Percentiles rank a stretch among this genome's conserved stretches.
Conservation (phyloP, 2,888 invertebrate genomes). For the Limnephilus rhombicus region DNA sequence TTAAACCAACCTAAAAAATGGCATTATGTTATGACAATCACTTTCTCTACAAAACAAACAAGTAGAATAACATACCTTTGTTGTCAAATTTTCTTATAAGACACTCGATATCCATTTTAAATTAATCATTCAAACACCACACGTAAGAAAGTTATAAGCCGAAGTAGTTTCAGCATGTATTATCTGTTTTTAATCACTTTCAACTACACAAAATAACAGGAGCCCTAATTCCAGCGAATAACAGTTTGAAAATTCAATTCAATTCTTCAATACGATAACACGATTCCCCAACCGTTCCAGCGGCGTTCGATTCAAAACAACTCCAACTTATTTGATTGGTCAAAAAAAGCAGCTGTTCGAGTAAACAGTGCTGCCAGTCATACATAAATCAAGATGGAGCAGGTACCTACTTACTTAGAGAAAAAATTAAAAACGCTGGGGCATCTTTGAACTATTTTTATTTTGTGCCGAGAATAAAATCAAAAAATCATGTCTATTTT, state of each 20-base stretch:
- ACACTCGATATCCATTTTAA: slow-evolving; percentile 53
- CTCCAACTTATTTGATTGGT: slow-evolving; percentile 31
- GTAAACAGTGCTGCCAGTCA: not conserved
- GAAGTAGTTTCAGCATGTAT: slow-evolving; percentile 26
- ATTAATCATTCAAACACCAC: not conserved
- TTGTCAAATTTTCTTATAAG: slow-evolving; percentile 59
- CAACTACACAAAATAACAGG: not conserved
- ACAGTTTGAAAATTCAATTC: not conserved
- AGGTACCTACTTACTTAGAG: not conserved
- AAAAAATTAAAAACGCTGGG: not conserved
- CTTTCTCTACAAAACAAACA: not conserved
- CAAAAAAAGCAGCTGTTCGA: not conserved
- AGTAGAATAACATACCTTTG: slow-evolving; percentile 43
- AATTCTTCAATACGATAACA: not conserved
- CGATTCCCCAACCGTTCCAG: not conserved
- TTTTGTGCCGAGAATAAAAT: too few species aligned
- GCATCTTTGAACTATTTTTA: not conserved
- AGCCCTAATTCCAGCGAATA: not conserved
- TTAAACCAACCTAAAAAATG: not conserved
- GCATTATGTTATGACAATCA: not conserved
- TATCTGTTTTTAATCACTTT: not conserved
- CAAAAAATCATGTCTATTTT: too few species aligned
- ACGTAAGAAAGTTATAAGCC: not conserved
- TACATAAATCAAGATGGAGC: not conserved
- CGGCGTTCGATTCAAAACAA: slow-evolving; percentile 27